phyloP scores from a whole-genome alignment of 2,888 invertebrate species.

The Athrips mouffetella region DNA sequence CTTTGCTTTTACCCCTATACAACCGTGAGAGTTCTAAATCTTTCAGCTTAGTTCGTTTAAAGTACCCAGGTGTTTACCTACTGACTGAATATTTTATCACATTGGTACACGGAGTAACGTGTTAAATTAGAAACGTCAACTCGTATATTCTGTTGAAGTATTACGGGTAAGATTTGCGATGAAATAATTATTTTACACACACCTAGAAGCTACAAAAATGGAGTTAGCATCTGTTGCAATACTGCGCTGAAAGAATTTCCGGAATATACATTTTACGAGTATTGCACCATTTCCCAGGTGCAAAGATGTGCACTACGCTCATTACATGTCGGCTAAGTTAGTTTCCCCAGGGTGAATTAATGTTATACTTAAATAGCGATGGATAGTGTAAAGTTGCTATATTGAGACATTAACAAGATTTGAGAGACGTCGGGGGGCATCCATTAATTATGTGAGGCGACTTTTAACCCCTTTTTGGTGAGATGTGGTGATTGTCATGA shows the following conservation, averaged over 20 bases:
- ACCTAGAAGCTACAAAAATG: slow-evolving; percentile 13
- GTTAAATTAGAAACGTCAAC: slow-evolving; percentile 14
- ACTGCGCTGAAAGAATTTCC: slow-evolving; percentile 5
- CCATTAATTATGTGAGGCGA: no score
- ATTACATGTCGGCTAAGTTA: background rate
- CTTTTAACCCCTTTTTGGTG: no score
- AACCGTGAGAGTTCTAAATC: slow-evolving; percentile 26
- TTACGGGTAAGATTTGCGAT: no score
- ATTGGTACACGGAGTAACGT: slow-evolving; percentile 6
- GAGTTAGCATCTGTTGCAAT: slow-evolving; percentile 22
- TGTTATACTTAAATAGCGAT: no score
- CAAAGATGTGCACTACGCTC: background rate
- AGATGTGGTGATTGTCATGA: no score
- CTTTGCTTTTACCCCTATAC: slow-evolving; percentile 31
- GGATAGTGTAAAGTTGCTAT: no score
- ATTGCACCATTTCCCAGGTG: slow-evolving; percentile 14
- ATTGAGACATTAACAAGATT: no score
- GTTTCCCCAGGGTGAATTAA: background rate
- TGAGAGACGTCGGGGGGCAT: no score
- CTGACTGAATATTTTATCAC: slow-evolving; percentile 26
- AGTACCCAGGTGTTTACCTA: slow-evolving; percentile 25
- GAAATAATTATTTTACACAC: no score
- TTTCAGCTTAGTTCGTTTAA: slow-evolving; percentile 28
- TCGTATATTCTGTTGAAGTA: no score
- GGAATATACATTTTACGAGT: slow-evolving; percentile 26